These are phyloP conservation scores for Lithophane semibrunnea DNA, from an alignment of 2,888 invertebrate species.

Conservation along the genomic window DNA sequence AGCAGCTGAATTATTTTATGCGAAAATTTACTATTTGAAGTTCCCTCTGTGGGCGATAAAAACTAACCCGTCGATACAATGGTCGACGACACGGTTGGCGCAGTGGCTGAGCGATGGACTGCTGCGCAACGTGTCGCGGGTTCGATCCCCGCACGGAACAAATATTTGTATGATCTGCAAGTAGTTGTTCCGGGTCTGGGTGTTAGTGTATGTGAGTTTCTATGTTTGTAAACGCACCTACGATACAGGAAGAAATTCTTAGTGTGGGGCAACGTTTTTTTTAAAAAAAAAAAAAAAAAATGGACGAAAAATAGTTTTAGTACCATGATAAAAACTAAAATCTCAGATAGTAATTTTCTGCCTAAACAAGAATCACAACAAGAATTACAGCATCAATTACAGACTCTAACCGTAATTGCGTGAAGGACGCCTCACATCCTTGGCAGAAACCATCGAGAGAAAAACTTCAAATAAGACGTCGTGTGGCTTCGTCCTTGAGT, in stretches of 20 bases:
- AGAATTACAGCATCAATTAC: conserved; percentile 18
- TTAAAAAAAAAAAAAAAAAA: too few species aligned
- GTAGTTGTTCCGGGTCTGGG: too few species aligned
- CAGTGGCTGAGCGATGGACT: too few species aligned
- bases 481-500: neutral
- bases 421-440: conserved; percentile 35
- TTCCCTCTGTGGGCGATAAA: conserved; percentile 35
- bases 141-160: too few species aligned
- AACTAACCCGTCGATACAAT: conserved; percentile 4
- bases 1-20: conserved; percentile 51
- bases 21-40: conserved; percentile 29
- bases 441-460: neutral
- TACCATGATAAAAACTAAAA: conserved; percentile 3
- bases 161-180: too few species aligned
- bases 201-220: too few species aligned
- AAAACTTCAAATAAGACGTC: conserved; percentile 19
- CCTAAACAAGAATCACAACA: conserved; percentile 14
- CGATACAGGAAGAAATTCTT: too few species aligned
- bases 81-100: too few species aligned
- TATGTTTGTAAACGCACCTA: too few species aligned
- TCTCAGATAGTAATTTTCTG: neutral
- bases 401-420: neutral
- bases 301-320: conserved; percentile 40
- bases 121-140: too few species aligned
- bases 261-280: too few species aligned